A percentile compares a stretch with the other conserved stretches of the same genome.
Conservation (phyloP, 2,797 vertebrate genomes). For the Pachyuromys duprasi region DNA sequence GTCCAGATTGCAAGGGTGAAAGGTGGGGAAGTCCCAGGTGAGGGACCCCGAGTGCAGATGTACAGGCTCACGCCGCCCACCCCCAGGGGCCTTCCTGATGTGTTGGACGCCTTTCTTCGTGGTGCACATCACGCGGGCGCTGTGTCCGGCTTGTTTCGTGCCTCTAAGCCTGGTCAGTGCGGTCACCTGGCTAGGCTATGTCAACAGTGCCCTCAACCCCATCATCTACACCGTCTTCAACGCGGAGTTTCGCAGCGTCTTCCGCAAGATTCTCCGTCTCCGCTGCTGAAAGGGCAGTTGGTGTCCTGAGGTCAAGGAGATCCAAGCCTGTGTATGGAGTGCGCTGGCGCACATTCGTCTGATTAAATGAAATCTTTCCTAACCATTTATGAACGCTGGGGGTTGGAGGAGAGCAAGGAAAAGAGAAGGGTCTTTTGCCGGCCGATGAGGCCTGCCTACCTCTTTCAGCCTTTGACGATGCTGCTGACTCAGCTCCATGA, state of each 20-base stretch:
- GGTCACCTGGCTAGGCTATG: slow-evolving; percentile 97
- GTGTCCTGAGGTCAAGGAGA: neutral
- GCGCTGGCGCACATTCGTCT: neutral
- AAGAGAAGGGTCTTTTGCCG: neutral
- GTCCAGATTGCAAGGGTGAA: neutral
- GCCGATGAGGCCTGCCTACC: neutral
- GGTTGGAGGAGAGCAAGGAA: neutral
- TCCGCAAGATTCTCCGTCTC: slow-evolving; percentile 91
- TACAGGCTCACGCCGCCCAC: neutral
- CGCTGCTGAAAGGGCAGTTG: slow-evolving; percentile 82
- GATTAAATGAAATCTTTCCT: neutral
- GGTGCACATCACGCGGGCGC: slow-evolving; percentile 93
- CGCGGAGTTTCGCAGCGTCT: slow-evolving; percentile 94
- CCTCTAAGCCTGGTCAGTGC: slow-evolving; percentile 92
- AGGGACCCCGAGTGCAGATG: neutral
- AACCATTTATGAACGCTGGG: neutral
- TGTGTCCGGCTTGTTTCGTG: slow-evolving; percentile 91
- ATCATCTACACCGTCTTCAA: slow-evolving; percentile 97
- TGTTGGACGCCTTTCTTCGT: slow-evolving; percentile 99
- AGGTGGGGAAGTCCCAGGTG: neutral
- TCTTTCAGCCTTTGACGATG: neutral
- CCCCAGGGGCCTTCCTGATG: slow-evolving; percentile 94
- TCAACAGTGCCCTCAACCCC: slow-evolving; percentile 97
- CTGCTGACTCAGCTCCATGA: neutral
- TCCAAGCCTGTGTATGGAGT: neutral